These are phyloP conservation scores for Rousettus leschenaultii DNA, from an alignment of 2,113 vertebrate species.

Conservation along the genomic window DNA sequence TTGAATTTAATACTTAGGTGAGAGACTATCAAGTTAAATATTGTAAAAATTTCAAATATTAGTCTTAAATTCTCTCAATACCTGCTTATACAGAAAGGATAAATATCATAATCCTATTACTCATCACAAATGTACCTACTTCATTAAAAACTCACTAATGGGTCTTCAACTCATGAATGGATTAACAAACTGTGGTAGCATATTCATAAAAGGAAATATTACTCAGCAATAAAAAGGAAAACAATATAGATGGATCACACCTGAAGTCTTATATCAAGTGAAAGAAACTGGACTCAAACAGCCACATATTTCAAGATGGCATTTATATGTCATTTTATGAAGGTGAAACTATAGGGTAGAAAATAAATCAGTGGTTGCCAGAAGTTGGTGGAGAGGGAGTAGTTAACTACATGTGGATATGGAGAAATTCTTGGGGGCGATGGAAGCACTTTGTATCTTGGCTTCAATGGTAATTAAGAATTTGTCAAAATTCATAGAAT, in stretches of 20 bases:
- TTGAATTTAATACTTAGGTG: slow-evolving; percentile 20
- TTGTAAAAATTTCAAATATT: not conserved
- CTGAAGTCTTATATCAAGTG: not conserved
- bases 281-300: not conserved
- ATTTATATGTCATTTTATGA: not conserved
- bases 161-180: not conserved
- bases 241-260: not conserved
- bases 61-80: not conserved
- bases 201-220: not conserved
- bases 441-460: not conserved
- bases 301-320: not conserved
- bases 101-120: not conserved
- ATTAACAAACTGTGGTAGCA: not conserved
- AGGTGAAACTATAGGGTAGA: not conserved
- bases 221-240: slow-evolving; percentile 15
- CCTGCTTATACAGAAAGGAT: not conserved
- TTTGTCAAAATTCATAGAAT: slow-evolving; percentile 13
- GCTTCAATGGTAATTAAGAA: not conserved
- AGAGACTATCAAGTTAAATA: not conserved
- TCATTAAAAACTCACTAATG: not conserved
- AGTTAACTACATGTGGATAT: not conserved
- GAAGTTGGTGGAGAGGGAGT: not conserved
- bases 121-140: slow-evolving; percentile 16
- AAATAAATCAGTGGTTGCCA: not conserved
- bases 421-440: not conserved